Evolutionary conservation across 2,113 vertebrate species (phyloP), one percentile per base, ranked within the genome.

Genomic region (Coregonus clupeaformis): DNA sequence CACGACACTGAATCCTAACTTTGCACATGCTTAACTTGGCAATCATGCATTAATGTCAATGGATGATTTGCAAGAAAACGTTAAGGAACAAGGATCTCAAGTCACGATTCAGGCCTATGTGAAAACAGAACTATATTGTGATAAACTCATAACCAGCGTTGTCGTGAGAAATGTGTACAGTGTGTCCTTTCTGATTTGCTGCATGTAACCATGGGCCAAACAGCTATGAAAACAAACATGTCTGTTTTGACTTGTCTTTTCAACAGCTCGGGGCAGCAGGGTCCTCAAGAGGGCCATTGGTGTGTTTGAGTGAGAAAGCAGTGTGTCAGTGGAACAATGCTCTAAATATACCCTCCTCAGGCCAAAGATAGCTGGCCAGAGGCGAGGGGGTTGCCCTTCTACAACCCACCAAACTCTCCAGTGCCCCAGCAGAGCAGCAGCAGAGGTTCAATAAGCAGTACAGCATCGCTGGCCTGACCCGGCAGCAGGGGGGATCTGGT

Each of bases 241-340:
- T 65, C 14, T 25, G 66, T 76, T 79, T 82, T 22, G 29, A 42
- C 16, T 6, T 59, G 52, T 29, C 14, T 30, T 84, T 75, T 81
- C 12, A 55, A 47, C 69, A 70, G 74, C 63, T 82, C 62, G 36
- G 36, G 36, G 36, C 36, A 42, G 36, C 9, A 42, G 36, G 36
- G 36, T 42, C 36, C 36, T 42, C 36, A 42, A 42, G 36, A 42
- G 49, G 4, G 49, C 12, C 14, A 52, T 18, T 52, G 16, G 16
- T 52, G 49, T 52, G 49, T 18, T 52, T 85, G 77, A 68, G 12
- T 77, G 82, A 89, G 72, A 91, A 89, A 88, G 72, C 72, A 80
- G 78, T 90, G 81, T 88, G 87, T 87, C 82, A 89, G 80, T 87
- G 85, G 89, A 91, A 91, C 89, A 92, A 91, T 88, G 87, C 89